phyloP scores from a whole-genome alignment of 2,888 invertebrate genomes.

The Drosophila anomelani region DNA sequence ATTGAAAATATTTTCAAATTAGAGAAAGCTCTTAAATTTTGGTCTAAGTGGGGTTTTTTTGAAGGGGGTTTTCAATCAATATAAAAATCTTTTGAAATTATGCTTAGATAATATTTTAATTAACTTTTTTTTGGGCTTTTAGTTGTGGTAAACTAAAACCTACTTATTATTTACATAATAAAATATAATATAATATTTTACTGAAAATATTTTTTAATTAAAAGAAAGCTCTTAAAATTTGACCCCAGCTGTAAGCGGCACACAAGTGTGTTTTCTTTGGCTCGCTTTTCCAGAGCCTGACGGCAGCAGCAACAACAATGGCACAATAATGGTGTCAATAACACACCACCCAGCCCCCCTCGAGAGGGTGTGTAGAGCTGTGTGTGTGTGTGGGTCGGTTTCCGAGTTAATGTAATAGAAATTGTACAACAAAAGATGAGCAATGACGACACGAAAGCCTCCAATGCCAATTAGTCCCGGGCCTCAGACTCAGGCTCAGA shows the following conservation, averaged over 20 bases:
- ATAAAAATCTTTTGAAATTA: no score
- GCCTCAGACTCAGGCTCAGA: conserved; percentile 1
- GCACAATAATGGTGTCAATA: conserved; percentile 74
- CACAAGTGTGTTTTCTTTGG: conserved; percentile 29
- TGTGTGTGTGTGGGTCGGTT: conserved; percentile 31
- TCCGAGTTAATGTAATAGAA: conserved; percentile 75
- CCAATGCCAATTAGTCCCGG: conserved; percentile 72
- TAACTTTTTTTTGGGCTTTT: no score
- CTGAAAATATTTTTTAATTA: not conserved
- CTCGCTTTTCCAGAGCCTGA: conserved; percentile 40
- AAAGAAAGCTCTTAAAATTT: not conserved
- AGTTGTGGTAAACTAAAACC: no score
- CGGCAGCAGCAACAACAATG: conserved; percentile 37
- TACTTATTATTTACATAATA: no score
- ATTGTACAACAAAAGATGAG: conserved; percentile 75
- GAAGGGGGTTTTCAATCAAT: no score
- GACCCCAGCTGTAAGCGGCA: not conserved
- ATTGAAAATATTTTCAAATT: not conserved
- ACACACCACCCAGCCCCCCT: conserved; percentile 47
- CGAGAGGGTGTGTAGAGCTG: conserved; percentile 8
- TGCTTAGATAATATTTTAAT: no score
- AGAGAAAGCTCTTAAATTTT: not conserved
- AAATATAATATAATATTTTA: no score
- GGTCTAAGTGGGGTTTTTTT: no score
- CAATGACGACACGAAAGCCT: conserved; percentile 77